A percentile compares a stretch with the other conserved stretches of the same genome.
Evolutionary conservation across 2,797 vertebrate species (phyloP).

Genomic region (Poeciliopsis paucimaculata): DNA sequence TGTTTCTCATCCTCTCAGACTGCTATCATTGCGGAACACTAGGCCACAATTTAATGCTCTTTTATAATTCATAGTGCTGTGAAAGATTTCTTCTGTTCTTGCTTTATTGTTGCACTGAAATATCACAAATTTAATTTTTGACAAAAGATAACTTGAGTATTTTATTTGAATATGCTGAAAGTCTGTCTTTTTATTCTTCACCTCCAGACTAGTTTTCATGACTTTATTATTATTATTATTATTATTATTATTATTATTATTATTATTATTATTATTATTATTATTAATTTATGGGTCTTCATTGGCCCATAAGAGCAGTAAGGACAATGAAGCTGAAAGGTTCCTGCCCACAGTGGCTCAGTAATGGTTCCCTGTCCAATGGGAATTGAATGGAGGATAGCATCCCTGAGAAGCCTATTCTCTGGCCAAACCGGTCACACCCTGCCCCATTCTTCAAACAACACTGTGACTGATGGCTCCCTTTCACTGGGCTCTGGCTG

Average conservation of each 20-base stretch:
- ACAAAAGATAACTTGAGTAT: not conserved
- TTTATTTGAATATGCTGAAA: not conserved
- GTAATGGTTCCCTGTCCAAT: constrained; percentile 87
- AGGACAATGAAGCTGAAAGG: constrained; percentile 75
- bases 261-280: constrained; percentile 44
- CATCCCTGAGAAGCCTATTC: constrained; percentile 90
- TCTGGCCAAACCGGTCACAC: constrained; percentile 73
- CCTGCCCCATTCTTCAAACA: constrained; percentile 82
- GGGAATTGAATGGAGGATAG: constrained; percentile 92
- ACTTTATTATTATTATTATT: constrained; percentile 32
- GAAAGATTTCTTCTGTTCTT: not conserved
- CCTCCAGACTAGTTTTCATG: not conserved
- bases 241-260: constrained; percentile 47
- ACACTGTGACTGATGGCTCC: constrained; percentile 90
- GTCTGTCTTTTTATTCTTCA: not conserved
- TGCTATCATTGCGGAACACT: not conserved
- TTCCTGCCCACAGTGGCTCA: constrained; percentile 76
- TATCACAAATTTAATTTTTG: not conserved
- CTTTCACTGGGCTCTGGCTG: constrained; percentile 87
- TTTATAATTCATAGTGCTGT: not conserved
- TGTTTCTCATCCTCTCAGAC: not conserved
- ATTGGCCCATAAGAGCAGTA: constrained; percentile 39
- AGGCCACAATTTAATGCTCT: not conserved
- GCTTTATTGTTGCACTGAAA: not conserved
- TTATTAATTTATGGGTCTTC: constrained; percentile 55